Base-by-base conservation (phyloP, 2,113 vertebrate species). In the Lanius collurio region DNA sequence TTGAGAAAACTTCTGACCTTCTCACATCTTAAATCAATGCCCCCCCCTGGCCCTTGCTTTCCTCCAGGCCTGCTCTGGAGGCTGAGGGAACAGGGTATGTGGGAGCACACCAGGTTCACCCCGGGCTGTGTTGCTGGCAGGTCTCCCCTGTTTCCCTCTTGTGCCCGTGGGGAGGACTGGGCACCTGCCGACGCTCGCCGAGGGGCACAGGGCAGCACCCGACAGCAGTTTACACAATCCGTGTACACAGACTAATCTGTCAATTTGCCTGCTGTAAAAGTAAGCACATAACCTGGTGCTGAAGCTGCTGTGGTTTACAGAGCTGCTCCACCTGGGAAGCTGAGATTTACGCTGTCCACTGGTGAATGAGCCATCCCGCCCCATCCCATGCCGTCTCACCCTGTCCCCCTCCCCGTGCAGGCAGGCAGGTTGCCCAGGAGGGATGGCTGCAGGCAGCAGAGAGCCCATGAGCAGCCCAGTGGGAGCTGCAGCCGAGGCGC, bases 1-100 rank as follows among this genome's bases (percentile, higher is more conserved):
- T 83, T 13, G 4, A 87, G 95, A 92, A 96, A 97, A 95, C 96
- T 97, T 96, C 94, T 96, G 95, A 96, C 95, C 94, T 94, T 96
- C 95, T 95, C 96, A 96, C 93, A 31, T 96, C 95, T 95, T 96
- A 97, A 96, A 97, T 96, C 96, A 95, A 60, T 5, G 65, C 4
- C 52, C 15, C 13, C n/a, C n/a, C 1, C 60, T 47, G 39, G 0
- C 9, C 50, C 44, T 18, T 0, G 0, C 84, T 71, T 47, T 78
- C 23, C 76, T 68, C 41, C 5, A 3, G 53, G 67, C 44, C 53
- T 76, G 82, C 88, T 63, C 83, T 74, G 52, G 89, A 81, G 71
- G 71, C 86, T 4, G 15, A 62, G 22, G 52, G 79, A 76, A 14
- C 0, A 1, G 60, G 65, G 65, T 71, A 35, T 0, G 3, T n/a